These are phyloP conservation scores for Eulimnadia texana DNA, from an alignment of 1,140 invertebrate genomes.

Conservation along the genomic window DNA sequence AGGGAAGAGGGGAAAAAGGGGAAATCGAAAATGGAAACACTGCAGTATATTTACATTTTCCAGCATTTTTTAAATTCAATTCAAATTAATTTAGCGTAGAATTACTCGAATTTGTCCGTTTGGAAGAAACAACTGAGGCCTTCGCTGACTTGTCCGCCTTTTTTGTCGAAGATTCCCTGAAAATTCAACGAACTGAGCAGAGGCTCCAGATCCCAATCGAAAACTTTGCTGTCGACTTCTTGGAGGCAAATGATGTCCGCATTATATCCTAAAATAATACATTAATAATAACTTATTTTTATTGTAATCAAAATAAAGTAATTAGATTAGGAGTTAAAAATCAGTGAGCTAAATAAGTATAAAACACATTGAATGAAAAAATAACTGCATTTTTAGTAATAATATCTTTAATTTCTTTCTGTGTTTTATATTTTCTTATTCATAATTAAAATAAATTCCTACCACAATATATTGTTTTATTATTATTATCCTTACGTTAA, in stretches of 20 bases:
- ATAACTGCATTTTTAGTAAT: neutral
- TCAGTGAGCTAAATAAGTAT: neutral
- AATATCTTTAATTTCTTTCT: too few species aligned
- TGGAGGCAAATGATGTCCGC: conserved; percentile 79
- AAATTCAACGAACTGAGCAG: conserved; percentile 40
- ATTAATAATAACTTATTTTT: neutral
- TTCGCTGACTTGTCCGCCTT: conserved; percentile 56
- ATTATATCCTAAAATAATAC: conserved; percentile 57
- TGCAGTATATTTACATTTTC: too few species aligned
- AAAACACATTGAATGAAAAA: neutral
- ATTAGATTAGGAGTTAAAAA: neutral
- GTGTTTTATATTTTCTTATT: too few species aligned
- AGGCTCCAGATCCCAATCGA: conserved; percentile 49
- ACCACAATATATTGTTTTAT: too few species aligned
- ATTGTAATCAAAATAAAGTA: neutral
- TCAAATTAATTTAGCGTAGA: too few species aligned
- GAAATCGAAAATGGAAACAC: too few species aligned
- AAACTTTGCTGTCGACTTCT: conserved; percentile 76
- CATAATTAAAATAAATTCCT: too few species aligned
- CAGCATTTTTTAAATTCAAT: too few species aligned
- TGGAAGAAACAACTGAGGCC: conserved; percentile 65
- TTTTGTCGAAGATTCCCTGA: conserved; percentile 46
- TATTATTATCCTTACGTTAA: too few species aligned
- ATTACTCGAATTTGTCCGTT: conserved; percentile 18
- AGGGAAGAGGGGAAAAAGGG: too few species aligned